Evolutionary conservation across 2,113 vertebrate genomes (phyloP).

Genomic region (Coregonus clupeaformis): DNA sequence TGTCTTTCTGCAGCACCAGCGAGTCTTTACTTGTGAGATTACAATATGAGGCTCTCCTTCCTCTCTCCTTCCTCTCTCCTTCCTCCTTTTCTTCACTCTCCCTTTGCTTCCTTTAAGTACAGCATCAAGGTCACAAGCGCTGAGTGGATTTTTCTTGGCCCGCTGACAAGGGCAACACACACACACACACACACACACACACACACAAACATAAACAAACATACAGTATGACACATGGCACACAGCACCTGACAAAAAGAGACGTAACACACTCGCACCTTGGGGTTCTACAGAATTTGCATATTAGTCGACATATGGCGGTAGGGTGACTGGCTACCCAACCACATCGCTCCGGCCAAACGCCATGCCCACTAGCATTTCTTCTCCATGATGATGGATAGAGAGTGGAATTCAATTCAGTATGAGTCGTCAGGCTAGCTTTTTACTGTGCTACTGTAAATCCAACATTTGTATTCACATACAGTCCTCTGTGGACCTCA

Average conservation of each 20-base stretch:
- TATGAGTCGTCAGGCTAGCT: no score
- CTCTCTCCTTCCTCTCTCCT: neutral
- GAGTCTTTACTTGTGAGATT: neutral
- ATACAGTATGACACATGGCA: conserved; percentile 21
- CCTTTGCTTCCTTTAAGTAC: neutral
- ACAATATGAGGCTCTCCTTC: neutral
- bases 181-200: conserved; percentile 15
- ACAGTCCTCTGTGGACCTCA: no score
- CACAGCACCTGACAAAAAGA: conserved; percentile 16
- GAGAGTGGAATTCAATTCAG: no score
- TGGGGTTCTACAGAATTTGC: no score
- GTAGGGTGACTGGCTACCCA: no score
- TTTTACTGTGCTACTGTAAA: no score
- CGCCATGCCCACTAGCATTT: no score
- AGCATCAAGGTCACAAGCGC: neutral
- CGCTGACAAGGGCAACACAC: neutral
- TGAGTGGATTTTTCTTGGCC: neutral
- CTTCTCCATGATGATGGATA: no score
- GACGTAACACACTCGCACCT: neutral
- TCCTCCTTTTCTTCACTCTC: neutral
- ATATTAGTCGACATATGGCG: no score
- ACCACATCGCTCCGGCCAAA: no score
- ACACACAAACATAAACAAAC: conserved; percentile 18
- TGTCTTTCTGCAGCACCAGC: conserved; percentile 2
- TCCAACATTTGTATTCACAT: no score